A percentile compares a stretch with the other conserved stretches of the same genome.
These are phyloP conservation scores for Pogonus chalceus DNA, from an alignment of 1,140 invertebrate genomes.

Conservation along the genomic window DNA sequence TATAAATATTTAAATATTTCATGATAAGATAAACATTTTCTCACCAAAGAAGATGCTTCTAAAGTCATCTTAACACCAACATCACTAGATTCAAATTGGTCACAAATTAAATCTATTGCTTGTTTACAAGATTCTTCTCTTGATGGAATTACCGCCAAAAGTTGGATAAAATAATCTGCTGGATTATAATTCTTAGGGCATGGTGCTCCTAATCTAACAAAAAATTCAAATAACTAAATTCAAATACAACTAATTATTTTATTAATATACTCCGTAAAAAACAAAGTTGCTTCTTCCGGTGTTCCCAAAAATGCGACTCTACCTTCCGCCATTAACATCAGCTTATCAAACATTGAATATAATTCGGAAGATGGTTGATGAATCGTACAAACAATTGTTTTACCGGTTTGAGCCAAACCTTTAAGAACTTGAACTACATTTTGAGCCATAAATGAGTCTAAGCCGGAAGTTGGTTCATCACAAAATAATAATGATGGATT, in stretches of 20 bases:
- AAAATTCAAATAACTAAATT: slow-evolving; percentile 8
- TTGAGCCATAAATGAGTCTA: slow-evolving; percentile 78
- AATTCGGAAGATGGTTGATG: slow-evolving; percentile 94
- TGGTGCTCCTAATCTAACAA: slow-evolving; percentile 55
- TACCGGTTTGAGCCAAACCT: slow-evolving; percentile 67
- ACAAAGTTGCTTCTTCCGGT: slow-evolving; percentile 62
- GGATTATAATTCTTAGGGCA: slow-evolving; percentile 88
- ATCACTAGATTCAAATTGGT: slow-evolving; percentile 55
- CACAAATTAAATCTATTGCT: slow-evolving; percentile 67
- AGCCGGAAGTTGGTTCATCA: slow-evolving; percentile 90
- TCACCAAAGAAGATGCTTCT: slow-evolving; percentile 40
- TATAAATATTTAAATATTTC: background rate
- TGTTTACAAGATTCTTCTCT: slow-evolving; percentile 63
- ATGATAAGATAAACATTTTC: slow-evolving; percentile 10
- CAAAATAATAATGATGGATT: slow-evolving; percentile 93
- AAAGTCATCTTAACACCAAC: slow-evolving; percentile 45
- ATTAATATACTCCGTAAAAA: slow-evolving; percentile 67
- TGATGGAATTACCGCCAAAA: slow-evolving; percentile 77
- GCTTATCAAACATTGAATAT: slow-evolving; percentile 84
- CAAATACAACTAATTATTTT: background rate
- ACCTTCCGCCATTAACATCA: slow-evolving; percentile 87
- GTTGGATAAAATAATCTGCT: slow-evolving; percentile 87
- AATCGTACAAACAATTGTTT: slow-evolving; percentile 89
- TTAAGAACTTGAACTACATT: slow-evolving; percentile 82
- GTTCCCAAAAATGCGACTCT: slow-evolving; percentile 82